Base-by-base conservation (phyloP, 1,140 invertebrate species). In the Drosophila ironensis region DNA sequence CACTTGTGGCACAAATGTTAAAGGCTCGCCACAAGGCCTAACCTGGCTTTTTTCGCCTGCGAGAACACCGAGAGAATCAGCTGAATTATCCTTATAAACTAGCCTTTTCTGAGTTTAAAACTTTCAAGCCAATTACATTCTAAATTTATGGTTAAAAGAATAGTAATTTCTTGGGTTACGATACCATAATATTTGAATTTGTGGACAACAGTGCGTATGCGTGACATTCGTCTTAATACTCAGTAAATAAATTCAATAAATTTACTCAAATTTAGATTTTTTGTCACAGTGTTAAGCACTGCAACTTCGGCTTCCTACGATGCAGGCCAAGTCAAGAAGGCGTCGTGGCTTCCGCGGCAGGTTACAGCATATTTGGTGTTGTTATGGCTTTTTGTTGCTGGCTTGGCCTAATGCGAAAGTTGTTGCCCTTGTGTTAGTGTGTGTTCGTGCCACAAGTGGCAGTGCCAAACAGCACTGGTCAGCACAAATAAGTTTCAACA, bases 341-440 rank as follows among this genome's bases (percentile, higher is more conserved):
- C 64, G 66, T 63, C 45, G 75, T 48, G 45, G 38, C 73, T 68
- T 50, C 51, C 45, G 54, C 45, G 51, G 61, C 73, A 50, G 51
- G 60, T 60, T 50, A 35, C 38, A 47, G 45, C 53, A 50, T 67
- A 67, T 76, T 63, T 80, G 53, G 47, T 67, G 61, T 51, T 28
- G 38, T n/a, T n/a, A n/a, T n/a, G n/a, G n/a, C n/a, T n/a, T n/a
- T n/a, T 20, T 68, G 64, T 22, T 67, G 38, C 44, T 69, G 37
- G 28, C 9, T 61, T 82, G 77, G 77, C 72, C 77, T 82, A 82
- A 87, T 82, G 74, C 82, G 84, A 87, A 87, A 87, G 82, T 87
- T 87, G 82, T 87, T 87, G 82, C 82, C 82, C 82, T 87, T 87
- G 82, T 87, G 56, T 84, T 84, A 56, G 80, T 86, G 80, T 70